Base-by-base conservation (phyloP, 2,888 invertebrate genomes). In the Gari tellinella region DNA sequence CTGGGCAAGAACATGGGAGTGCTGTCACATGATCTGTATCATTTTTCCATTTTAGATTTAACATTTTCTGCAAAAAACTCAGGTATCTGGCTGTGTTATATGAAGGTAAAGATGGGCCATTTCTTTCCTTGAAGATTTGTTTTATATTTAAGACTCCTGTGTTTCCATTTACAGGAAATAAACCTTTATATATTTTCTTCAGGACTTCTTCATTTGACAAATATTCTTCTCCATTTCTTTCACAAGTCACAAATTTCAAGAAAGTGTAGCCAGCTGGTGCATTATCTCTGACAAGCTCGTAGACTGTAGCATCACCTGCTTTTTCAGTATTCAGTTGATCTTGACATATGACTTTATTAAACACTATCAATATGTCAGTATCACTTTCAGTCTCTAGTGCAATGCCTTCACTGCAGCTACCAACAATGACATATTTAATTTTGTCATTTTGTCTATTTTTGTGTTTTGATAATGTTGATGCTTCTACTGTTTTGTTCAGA, bases 41-140 rank as follows among this genome's bases (percentile, higher is more conserved):
- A 15, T 38, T 31, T 17, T 38, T 37, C 3, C 31, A 2, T 19
- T 37, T 21, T 15, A 3, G 19, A n/a, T n/a, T n/a, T n/a, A n/a
- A n/a, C n/a, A n/a, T n/a, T n/a, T n/a, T n/a, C n/a, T n/a, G n/a
- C n/a, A n/a, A n/a, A n/a, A n/a, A n/a, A n/a, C n/a, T n/a, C n/a
- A n/a, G n/a, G n/a, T n/a, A n/a, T n/a, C n/a, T n/a, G n/a, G n/a
- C n/a, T n/a, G n/a, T n/a, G n/a, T n/a, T n/a, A n/a, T n/a, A n/a
- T n/a, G n/a, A n/a, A n/a, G 10, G n/a, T n/a, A 48, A 12, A 3
- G 60, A 60, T 38, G 60, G 60, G 12, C 60, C 60, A 21, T 60
- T 23, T 49, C 23, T 48, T 15, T 48, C 60, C 46, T 15, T 26
- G 17, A 49, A 60, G 21, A 48, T 17, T 1, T 19, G 48, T n/a